Base-by-base conservation (phyloP, 2,113 vertebrate genomes). In the Rafetus swinhoei region DNA sequence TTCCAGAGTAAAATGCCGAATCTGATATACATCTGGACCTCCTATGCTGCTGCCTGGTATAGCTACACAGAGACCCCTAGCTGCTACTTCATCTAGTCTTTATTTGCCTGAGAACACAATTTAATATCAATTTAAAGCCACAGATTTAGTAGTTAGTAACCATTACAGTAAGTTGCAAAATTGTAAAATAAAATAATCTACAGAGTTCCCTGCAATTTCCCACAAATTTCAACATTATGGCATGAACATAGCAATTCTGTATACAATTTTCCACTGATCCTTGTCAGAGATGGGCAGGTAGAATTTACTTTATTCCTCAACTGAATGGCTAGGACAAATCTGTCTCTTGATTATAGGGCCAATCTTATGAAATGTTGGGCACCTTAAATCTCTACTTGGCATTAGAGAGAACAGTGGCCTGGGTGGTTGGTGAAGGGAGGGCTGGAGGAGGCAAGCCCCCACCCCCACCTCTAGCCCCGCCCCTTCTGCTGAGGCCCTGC, bases 1-100 rank as follows among this genome's bases (percentile, higher is more conserved):
- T 97, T 93, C 69, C n/a, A 93, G 86, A 56, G 22, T 22, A 69
- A 84, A 55, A 90, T 55, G 72, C 0, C 3, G 82, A 16, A 82
- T 81, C 65, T 32, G 18, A 55, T 13, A 79, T 32, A 79, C 53
- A 16, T 93, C 90, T 90, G 57, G 10, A 6, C 25, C 15, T 81
- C 24, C 29, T 22, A 60, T 82, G 91, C 89, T 90, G 7, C 91
- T 93, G 84, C 35, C 29, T 97, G 55, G 79, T 80, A 56, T 53
- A 88, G 89, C 93, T 50, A 81, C 62, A 94, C 82, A 96, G 95
- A 96, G 95, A 96, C 92, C 93, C 79, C 95, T 97, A 96, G 96
- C 94, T 96, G 96, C 79, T 81, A 8, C 29, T 96, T 86, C 59
- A 24, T 76, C 87, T 81, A 96, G 53, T 57, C 92, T 95, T 91